Evolutionary conservation across 1,140 invertebrate species (phyloP), one percentile per base, ranked within the genome.

Genomic region (Hyles vespertilio): DNA sequence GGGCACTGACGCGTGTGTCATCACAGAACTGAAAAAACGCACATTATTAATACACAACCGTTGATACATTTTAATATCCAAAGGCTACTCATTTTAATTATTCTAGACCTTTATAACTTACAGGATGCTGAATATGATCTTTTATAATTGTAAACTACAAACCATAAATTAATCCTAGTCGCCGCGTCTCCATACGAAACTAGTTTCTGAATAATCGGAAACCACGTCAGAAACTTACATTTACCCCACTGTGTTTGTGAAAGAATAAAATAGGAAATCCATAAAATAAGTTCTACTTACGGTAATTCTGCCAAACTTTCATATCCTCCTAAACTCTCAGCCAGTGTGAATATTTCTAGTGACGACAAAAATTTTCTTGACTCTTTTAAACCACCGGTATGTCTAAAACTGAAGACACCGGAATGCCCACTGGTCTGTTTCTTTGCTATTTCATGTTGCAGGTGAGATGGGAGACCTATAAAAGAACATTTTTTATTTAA

Each of bases 241-340:
- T 22, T 22, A 22, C 22, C 22, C 22, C 22, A 22, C 22, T 22
- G 22, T 22, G 22, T 22, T 22, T 22, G 22, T 22, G 22, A 22
- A 22, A 22, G 0, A 22, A 22, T 22, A 22, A 22, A 22, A 22
- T 22, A 22, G 22, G 22, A 22, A 22, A 22, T 22, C 2, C 22
- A 22, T 22, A 22, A 22, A 22, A 22, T 22, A 22, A 22, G 22
- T 22, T 22, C 22, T 22, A 94, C 94, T 93, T 90, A 96, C 94
- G 96, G 96, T 63, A 96, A 84, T 89, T 96, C 94, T 2, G 94
- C 94, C 44, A 99, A 92, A 84, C 97, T 98, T 84, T 99, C 98
- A 80, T 95, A 98, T 54, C 98, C 98, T 52, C 98, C 98, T 40
- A 99, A 91, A 89, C 97, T 98, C 87, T 98, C 98, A 8, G 98